These are phyloP conservation scores for Drosophila tripunctata DNA, from an alignment of 2,888 invertebrate genomes.

Conservation along the genomic window DNA sequence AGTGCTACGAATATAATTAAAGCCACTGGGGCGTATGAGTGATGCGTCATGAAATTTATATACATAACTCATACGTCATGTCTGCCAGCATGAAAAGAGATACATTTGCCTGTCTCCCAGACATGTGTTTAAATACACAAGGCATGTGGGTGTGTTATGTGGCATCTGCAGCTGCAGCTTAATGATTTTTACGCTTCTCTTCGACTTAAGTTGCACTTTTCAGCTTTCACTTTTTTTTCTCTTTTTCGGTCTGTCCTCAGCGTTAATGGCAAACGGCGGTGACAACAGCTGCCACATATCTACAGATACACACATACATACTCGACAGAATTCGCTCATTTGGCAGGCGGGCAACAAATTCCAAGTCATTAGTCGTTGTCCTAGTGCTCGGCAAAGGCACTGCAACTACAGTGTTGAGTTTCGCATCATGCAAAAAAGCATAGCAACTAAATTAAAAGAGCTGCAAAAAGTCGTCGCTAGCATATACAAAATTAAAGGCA, in stretches of 20 bases:
- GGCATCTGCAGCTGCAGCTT: slow-evolving; percentile 63
- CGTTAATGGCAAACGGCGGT: slow-evolving; percentile 74
- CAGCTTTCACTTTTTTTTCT: slow-evolving; percentile 56
- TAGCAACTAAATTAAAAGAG: slow-evolving; percentile 56
- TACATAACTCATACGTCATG: slow-evolving; percentile 70
- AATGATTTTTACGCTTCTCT: slow-evolving; percentile 71
- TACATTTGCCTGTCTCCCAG: slow-evolving; percentile 37
- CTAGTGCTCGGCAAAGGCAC: slow-evolving; percentile 17
- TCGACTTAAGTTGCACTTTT: slow-evolving; percentile 69
- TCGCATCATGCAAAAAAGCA: slow-evolving; percentile 29
- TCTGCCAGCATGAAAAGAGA: slow-evolving; percentile 39
- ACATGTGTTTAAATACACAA: slow-evolving; percentile 11
- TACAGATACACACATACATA: slow-evolving; percentile 16
- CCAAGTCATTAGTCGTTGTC: slow-evolving; percentile 74
- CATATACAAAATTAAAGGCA: too few species aligned
- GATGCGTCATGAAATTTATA: slow-evolving; percentile 65
- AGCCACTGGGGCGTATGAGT: slow-evolving; percentile 57
- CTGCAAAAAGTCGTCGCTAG: slow-evolving; percentile 28
- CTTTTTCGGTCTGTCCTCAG: slow-evolving; percentile 41
- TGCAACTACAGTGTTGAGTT: slow-evolving; percentile 18
- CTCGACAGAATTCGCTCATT: slow-evolving; percentile 57
- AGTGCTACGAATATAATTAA: slow-evolving; percentile 52
- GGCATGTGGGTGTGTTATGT: slow-evolving; percentile 16
- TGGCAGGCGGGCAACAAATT: slow-evolving; percentile 76
- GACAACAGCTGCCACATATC: slow-evolving; percentile 62